Conservation (phyloP, 2,888 invertebrate genomes). For the Apodemia mormo region DNA sequence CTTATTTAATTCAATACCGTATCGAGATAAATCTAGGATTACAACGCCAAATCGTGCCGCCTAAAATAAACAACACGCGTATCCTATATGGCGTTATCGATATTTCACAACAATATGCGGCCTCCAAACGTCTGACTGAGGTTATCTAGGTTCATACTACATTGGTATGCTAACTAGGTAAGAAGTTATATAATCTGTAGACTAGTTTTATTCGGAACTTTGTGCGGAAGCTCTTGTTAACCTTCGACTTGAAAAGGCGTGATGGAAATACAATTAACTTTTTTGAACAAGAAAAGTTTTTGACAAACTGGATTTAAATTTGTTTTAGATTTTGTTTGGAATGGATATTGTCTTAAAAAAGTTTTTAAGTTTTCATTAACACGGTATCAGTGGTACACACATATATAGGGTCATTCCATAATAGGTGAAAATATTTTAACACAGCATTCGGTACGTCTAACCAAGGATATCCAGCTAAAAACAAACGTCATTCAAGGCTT, state of each 20-base stretch:
- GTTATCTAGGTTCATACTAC: constrained; percentile 60
- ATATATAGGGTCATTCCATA: too few relatives aligned
- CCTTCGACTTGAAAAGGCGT: not conserved
- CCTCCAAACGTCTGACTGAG: constrained; percentile 47
- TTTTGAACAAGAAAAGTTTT: not conserved
- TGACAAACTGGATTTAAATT: not conserved
- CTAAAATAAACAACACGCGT: constrained; percentile 39
- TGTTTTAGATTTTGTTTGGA: too few relatives aligned
- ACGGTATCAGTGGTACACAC: too few relatives aligned
- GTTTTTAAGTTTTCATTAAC: too few relatives aligned
- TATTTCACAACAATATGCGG: constrained; percentile 49
- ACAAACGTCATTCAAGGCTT: too few relatives aligned
- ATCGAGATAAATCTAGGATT: not conserved
- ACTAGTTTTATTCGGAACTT: not conserved
- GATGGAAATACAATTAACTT: not conserved
- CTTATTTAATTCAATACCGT: too few relatives aligned
- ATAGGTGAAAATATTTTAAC: too few relatives aligned
- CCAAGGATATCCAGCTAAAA: too few relatives aligned
- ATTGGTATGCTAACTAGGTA: constrained; percentile 22
- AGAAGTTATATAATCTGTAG: not conserved
- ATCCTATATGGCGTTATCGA: constrained; percentile 47
- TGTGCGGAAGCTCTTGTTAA: not conserved
- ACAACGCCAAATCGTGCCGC: not conserved
- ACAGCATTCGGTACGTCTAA: too few relatives aligned
- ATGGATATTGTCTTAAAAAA: too few relatives aligned